phyloP scores from a whole-genome alignment of 1,140 invertebrate genomes.

The Wiebesia pumilae region DNA sequence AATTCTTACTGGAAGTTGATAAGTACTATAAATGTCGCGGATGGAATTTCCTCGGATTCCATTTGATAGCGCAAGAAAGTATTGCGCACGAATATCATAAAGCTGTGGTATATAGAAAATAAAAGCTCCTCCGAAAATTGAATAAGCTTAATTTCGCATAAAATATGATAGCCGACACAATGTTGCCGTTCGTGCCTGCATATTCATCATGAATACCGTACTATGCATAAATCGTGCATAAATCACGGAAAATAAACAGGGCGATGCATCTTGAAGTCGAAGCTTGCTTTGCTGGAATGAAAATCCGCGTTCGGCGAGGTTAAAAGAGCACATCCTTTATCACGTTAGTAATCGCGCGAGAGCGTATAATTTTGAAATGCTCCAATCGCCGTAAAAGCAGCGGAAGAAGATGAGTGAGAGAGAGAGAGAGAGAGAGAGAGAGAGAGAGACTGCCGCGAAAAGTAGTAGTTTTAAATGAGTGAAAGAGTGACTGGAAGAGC shows the following conservation, averaged over 20 bases:
- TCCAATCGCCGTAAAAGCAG: slow-evolving; percentile 52
- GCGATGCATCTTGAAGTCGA: slow-evolving; percentile 23
- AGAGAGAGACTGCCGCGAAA: slow-evolving; percentile 16
- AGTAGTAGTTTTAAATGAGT: slow-evolving; percentile 1
- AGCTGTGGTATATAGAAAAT: neutral
- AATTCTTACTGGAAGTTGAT: neutral
- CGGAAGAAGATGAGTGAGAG: slow-evolving; percentile 27
- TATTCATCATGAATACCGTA: slow-evolving; percentile 24
- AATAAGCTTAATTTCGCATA: slow-evolving; percentile 26
- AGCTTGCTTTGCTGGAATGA: slow-evolving; percentile 6
- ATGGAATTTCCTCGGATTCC: neutral
- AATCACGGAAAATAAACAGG: slow-evolving; percentile 38
- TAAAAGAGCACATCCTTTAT: slow-evolving; percentile 40
- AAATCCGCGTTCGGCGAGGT: neutral
- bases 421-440: neutral
- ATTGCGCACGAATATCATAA: neutral
- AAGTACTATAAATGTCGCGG: neutral
- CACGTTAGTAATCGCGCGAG: slow-evolving; percentile 14
- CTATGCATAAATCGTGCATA: slow-evolving; percentile 5
- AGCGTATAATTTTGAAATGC: slow-evolving; percentile 40
- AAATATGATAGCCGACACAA: neutral
- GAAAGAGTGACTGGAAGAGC: neutral
- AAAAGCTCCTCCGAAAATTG: slow-evolving; percentile 19
- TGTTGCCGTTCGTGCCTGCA: neutral
- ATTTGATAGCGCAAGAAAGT: neutral